Evolutionary conservation across 2,888 invertebrate species (phyloP).

Genomic region (Trachelus troglodyta): DNA sequence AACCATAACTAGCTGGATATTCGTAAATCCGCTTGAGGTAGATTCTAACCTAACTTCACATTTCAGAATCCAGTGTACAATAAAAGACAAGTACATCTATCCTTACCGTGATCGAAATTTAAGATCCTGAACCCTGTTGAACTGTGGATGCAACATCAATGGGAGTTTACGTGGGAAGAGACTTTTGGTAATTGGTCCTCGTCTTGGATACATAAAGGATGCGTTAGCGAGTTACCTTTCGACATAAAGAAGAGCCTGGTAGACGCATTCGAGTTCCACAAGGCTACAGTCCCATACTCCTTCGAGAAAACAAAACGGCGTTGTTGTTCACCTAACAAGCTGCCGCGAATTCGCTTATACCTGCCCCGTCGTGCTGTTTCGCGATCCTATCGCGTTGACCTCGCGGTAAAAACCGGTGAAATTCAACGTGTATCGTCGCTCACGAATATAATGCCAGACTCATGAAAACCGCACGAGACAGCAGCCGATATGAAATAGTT

Average conservation of each 20-base stretch:
- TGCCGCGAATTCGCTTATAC: constrained; percentile 24
- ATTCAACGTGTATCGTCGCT: not conserved
- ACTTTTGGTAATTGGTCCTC: not conserved
- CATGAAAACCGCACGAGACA: not conserved
- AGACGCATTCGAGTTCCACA: not conserved
- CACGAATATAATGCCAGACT: not conserved
- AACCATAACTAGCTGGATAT: constrained; percentile 23
- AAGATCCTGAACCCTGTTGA: not conserved
- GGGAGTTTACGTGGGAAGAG: not conserved
- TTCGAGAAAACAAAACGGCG: constrained; percentile 10
- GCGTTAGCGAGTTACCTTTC: not conserved
- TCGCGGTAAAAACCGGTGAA: constrained; percentile 20
- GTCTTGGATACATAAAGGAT: not conserved
- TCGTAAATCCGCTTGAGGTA: constrained; percentile 21
- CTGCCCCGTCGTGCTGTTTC: constrained; percentile 21
- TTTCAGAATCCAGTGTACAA: not conserved
- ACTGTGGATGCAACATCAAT: not conserved
- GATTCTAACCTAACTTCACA: constrained; percentile 2
- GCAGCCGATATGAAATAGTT: not conserved
- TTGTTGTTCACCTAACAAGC: constrained; percentile 39
- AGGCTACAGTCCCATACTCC: not conserved
- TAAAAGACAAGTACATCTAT: not conserved
- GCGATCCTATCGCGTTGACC: constrained; percentile 39
- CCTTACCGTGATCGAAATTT: not conserved
- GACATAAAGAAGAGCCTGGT: not conserved